Evolutionary conservation across 2,888 invertebrate genomes (phyloP).

Genomic region (Gonocerus acuteangulatus): DNA sequence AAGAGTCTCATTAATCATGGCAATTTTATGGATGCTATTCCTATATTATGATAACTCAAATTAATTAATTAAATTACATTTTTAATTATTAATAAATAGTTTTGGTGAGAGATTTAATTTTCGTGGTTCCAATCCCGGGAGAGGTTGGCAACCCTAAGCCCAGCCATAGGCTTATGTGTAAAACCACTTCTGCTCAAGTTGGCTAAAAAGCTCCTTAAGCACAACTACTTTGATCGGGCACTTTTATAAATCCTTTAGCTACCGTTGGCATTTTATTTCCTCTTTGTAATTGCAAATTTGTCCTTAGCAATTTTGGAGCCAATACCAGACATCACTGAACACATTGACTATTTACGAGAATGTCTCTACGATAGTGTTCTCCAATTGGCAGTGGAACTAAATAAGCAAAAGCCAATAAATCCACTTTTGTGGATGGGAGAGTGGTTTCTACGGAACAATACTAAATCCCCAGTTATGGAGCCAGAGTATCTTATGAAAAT

Average conservation of each 20-base stretch:
- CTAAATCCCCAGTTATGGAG: not conserved
- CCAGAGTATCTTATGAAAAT: slow-evolving; percentile 10
- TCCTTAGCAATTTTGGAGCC: slow-evolving; percentile 66
- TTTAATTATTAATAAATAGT: too few species aligned
- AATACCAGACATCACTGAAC: slow-evolving; percentile 53
- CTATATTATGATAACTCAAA: too few species aligned
- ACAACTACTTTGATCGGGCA: not conserved
- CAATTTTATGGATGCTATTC: too few species aligned
- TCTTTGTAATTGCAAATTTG: slow-evolving; percentile 39
- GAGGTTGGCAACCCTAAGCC: too few species aligned
- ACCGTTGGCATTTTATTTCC: not conserved
- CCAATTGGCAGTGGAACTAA: slow-evolving; percentile 57
- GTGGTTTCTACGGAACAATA: slow-evolving; percentile 51
- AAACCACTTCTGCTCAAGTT: too few species aligned
- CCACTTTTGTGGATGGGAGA: slow-evolving; percentile 72
- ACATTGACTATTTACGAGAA: slow-evolving; percentile 61
- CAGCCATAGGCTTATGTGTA: too few species aligned
- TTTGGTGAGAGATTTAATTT: too few species aligned
- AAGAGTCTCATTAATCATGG: too few species aligned
- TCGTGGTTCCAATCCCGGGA: too few species aligned
- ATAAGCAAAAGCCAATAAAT: slow-evolving; percentile 63
- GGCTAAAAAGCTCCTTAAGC: too few species aligned
- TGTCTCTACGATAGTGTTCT: slow-evolving; percentile 57
- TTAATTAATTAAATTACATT: too few species aligned
- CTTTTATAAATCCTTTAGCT: not conserved